A percentile compares a stretch with the other conserved stretches of the same genome.
Conservation (phyloP, 2,888 invertebrate species). For the Tortricodes alternella region DNA sequence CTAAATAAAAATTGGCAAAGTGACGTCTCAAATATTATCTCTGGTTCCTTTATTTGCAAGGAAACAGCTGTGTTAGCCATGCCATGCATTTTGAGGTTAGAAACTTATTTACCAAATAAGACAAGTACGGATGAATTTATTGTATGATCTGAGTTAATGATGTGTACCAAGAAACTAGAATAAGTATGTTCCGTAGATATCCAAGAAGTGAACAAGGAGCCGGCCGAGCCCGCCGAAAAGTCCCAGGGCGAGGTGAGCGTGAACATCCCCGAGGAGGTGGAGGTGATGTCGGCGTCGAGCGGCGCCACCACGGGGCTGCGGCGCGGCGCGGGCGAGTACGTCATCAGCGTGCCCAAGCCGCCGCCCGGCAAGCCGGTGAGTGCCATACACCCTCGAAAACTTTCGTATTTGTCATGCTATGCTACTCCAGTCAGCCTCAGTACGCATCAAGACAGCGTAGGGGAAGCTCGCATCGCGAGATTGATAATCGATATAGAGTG, state of each 20-base stretch:
- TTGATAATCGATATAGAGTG: too few species aligned
- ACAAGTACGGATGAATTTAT: too few species aligned
- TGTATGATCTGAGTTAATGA: too few species aligned
- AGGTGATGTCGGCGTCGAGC: slow-evolving; percentile 42
- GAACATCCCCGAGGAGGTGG: slow-evolving; percentile 39
- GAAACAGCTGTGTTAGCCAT: too few species aligned
- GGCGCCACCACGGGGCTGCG: slow-evolving; percentile 42
- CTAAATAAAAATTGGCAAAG: too few species aligned
- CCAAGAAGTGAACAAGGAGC: slow-evolving; percentile 10
- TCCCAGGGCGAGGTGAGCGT: slow-evolving; percentile 15
- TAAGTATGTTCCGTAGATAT: slow-evolving; percentile 25
- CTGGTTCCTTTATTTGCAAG: too few species aligned
- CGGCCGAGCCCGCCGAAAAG: background rate
- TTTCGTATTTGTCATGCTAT: background rate
- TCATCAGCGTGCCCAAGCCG: slow-evolving; percentile 49
- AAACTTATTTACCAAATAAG: too few species aligned
- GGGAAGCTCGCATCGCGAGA: too few species aligned
- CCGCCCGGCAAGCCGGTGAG: slow-evolving; percentile 43
- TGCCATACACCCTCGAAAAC: background rate
- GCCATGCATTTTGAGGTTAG: too few species aligned
- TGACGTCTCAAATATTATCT: too few species aligned
- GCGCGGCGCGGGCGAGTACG: slow-evolving; percentile 43
- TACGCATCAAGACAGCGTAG: background rate
- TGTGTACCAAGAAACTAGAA: background rate
- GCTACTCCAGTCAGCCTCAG: too few species aligned